phyloP scores from a whole-genome alignment of 2,113 vertebrate genomes.

The Gnathonemus longibarbis region DNA sequence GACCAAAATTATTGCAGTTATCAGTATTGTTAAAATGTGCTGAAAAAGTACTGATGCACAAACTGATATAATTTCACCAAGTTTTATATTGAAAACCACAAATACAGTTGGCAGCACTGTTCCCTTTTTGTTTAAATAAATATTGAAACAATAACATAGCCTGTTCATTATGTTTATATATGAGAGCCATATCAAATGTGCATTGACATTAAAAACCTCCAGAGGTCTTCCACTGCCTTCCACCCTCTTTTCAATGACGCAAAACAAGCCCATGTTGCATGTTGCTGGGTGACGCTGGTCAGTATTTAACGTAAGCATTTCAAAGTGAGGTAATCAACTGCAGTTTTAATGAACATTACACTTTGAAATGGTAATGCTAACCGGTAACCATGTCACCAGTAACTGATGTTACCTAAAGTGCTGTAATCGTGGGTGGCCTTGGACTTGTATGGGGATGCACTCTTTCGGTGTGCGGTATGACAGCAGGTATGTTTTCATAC shows the following conservation, averaged over 20 bases:
- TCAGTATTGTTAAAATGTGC: background rate
- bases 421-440: background rate
- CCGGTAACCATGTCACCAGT: background rate
- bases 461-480: background rate
- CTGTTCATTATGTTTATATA: background rate
- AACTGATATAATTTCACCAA: background rate
- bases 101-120: background rate
- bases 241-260: background rate
- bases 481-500: background rate
- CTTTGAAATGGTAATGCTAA: background rate
- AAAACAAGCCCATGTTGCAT: background rate
- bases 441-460: background rate
- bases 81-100: background rate
- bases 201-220: background rate
- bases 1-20: background rate
- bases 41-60: background rate
- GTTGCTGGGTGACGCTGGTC: background rate
- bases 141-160: background rate
- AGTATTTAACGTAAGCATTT: background rate
- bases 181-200: background rate
- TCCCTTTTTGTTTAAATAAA: background rate
- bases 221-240: background rate
- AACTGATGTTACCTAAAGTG: background rate
- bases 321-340: background rate
- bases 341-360: background rate